Evolutionary conservation across 1,140 invertebrate genomes (phyloP), one percentile per base, ranked within the genome.

Genomic region (Heliconius hewitsoni): DNA sequence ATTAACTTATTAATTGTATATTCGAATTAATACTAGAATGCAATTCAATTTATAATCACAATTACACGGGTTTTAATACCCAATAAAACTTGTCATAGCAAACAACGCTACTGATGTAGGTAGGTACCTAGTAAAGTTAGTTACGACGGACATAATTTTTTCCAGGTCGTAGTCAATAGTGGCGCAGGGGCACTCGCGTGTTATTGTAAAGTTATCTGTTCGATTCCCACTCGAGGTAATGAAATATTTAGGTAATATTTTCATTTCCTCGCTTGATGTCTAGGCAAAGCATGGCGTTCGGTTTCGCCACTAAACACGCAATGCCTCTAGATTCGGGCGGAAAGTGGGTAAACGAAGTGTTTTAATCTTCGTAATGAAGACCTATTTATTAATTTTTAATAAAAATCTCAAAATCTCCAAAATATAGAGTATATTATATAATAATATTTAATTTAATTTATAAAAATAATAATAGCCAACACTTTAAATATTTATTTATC

Each of bases 1-100:
- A 90, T 89, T 91, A 90, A 85, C 80, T 85, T 87, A 87, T 89
- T 91, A 87, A 89, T 87, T 85, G 78, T 86, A 78, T 81, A 82
- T 81, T 80, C 80, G 78, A 84, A 77, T 86, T 84, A 86, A 81
- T 84, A 86, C 82, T 81, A 75, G 80, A 82, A 73, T 84, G 73
- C 81, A 72, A 79, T 76, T 78, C 74, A 83, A 88, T 87, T 89
- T 90, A 88, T 86, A 72, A 84, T 77, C 83, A 83, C 27, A 82
- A 79, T 76, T 79, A 82, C 74, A 73, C 19, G 72, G 55, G 27
- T 50, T 79, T 79, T 74, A 74, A 74, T 79, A 55, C 27, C 52
- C 37, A 75, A 66, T 66, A 66, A 66, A 66, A 66, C 60, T 66
- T 66, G 23, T 66, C 60, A 30, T 30, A 66, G 60, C 23, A 30